Percentiles rank a stretch among this genome's conserved stretches.
Conservation (phyloP, 2,797 vertebrate species). For the Paedocypris micromegethes region DNA sequence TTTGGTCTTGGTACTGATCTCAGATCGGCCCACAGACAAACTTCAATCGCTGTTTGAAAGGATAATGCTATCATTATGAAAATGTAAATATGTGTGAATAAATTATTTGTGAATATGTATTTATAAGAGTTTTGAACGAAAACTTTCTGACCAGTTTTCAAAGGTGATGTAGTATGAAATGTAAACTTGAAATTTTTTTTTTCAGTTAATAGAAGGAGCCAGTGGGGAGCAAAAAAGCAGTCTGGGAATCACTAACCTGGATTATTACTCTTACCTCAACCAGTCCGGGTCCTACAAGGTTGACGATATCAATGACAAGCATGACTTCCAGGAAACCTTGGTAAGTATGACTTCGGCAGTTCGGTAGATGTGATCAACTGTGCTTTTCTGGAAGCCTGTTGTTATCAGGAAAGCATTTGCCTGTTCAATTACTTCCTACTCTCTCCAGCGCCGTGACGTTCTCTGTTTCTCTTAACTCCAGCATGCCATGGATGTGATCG, state of each 20-base stretch:
- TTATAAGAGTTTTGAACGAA: no score
- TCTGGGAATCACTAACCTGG: slow-evolving; percentile 90
- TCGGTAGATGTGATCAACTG: neutral
- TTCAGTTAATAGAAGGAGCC: slow-evolving; percentile 90
- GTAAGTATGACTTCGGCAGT: slow-evolving; percentile 58
- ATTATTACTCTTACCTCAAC: slow-evolving; percentile 94
- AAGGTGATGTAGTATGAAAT: no score
- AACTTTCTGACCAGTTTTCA: no score
- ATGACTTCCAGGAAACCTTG: slow-evolving; percentile 91
- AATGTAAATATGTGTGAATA: no score
- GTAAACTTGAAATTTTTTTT: neutral
- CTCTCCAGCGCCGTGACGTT: slow-evolving; percentile 8
- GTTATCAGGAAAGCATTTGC: neutral
- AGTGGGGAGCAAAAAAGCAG: slow-evolving; percentile 82
- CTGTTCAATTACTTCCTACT: neutral
- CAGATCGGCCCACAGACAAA: no score
- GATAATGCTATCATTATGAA: no score
- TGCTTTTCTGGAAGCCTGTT: neutral
- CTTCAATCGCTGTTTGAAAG: no score
- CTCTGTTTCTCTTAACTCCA: slow-evolving; percentile 54
- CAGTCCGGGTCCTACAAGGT: slow-evolving; percentile 96
- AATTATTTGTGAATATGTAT: no score
- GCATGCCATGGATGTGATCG: slow-evolving; percentile 97
- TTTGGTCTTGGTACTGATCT: no score
- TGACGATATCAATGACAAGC: slow-evolving; percentile 93